Evolutionary conservation across 1,140 invertebrate species (phyloP).

Genomic region (Steinernema khuongi): DNA sequence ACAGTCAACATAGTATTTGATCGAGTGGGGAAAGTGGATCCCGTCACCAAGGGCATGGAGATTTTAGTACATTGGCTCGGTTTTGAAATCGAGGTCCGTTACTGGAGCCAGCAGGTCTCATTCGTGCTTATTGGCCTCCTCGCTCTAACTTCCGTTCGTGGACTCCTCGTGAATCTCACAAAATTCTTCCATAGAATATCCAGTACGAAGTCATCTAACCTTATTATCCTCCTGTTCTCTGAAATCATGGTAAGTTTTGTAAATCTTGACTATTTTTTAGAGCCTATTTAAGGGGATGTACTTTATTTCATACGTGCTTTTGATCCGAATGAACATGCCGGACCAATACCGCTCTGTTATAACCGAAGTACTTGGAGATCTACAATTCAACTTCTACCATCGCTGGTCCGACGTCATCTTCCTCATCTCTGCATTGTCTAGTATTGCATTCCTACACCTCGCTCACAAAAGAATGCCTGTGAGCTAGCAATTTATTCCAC

Average conservation of each 20-base stretch:
- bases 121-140: conserved; percentile 95
- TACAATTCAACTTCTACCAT: conserved; percentile 99
- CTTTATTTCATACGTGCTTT: conserved; percentile 91
- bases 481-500: neutral
- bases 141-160: conserved; percentile 92
- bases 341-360: conserved; percentile 92
- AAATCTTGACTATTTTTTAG: neutral
- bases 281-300: conserved; percentile 80
- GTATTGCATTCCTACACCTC: conserved; percentile 88
- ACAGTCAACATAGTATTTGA: conserved; percentile 93
- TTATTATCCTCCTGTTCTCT: conserved; percentile 90
- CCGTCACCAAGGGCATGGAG: conserved; percentile 90
- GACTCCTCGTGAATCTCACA: conserved; percentile 88
- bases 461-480: conserved; percentile 68
- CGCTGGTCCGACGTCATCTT: conserved; percentile 99
- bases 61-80: conserved; percentile 95
- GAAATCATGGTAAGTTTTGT: conserved; percentile 81
- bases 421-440: conserved; percentile 87
- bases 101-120: conserved; percentile 98
- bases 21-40: conserved; percentile 94
- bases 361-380: conserved; percentile 89
- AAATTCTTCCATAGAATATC: conserved; percentile 99
- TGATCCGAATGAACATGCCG: conserved; percentile 99
- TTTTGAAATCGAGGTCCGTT: conserved; percentile 86
- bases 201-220: conserved; percentile 96